These are phyloP conservation scores for Eudyptes chrysolophus DNA, from an alignment of 2,113 vertebrate genomes.

Conservation along the genomic window DNA sequence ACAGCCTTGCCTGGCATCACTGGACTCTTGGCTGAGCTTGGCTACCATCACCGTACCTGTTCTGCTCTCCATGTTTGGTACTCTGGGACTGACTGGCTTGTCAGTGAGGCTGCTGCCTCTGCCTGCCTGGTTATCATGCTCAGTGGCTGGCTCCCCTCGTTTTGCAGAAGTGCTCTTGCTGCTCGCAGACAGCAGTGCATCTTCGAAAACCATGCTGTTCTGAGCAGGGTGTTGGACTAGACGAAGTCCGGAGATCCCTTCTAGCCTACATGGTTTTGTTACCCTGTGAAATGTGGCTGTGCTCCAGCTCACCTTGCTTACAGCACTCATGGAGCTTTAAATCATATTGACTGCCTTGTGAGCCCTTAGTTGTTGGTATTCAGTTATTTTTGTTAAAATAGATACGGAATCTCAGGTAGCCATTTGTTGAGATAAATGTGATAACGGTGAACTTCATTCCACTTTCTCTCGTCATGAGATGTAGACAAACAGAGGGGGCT, in stretches of 20 bases:
- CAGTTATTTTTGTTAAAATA: not conserved
- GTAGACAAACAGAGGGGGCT: not conserved
- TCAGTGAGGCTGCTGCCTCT: not conserved
- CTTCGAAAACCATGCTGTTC: not conserved
- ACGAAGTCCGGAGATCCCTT: not conserved
- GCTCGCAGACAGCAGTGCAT: fast-evolving
- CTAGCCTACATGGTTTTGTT: not conserved
- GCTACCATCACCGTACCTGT: not conserved
- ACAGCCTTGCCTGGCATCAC: not conserved
- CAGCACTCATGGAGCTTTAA: not conserved
- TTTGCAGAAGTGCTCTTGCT: not conserved
- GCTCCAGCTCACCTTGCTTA: not conserved
- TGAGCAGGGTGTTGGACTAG: not conserved
- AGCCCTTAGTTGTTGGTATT: not conserved
- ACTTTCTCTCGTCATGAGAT: not conserved
- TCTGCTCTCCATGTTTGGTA: fast-evolving
- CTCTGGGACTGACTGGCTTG: not conserved
- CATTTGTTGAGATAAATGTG: not conserved
- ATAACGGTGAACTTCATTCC: not conserved
- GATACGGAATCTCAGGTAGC: not conserved
- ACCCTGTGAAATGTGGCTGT: not conserved
- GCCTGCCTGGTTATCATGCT: not conserved
- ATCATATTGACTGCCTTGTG: not conserved
- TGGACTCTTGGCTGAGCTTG: not conserved
- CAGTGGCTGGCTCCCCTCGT: not conserved